phyloP scores from a whole-genome alignment of 2,888 invertebrate species.

The Amiota communis region DNA sequence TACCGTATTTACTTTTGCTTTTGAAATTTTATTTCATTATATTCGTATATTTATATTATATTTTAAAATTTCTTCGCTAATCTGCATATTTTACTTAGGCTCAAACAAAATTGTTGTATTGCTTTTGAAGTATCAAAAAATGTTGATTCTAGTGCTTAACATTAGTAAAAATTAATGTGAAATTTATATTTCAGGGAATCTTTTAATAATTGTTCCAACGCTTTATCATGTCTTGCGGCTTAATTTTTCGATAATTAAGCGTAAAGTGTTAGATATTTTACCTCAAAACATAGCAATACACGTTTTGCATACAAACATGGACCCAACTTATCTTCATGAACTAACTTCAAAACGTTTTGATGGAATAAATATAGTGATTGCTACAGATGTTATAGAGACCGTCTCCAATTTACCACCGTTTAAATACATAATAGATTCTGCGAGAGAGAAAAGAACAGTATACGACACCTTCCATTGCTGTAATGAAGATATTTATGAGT shows the following conservation, averaged over 20 bases:
- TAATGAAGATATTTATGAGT: constrained; percentile 43
- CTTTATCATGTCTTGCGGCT: constrained; percentile 53
- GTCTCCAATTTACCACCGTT: constrained; percentile 45
- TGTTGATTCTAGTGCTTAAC: background rate
- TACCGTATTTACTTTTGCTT: too few relatives aligned
- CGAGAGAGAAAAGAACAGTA: constrained; percentile 35
- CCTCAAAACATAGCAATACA: constrained; percentile 31
- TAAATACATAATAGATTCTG: constrained; percentile 53
- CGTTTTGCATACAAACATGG: constrained; percentile 45
- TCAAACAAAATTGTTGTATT: background rate
- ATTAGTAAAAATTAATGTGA: background rate
- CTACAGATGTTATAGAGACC: constrained; percentile 51
- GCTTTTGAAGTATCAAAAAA: background rate
- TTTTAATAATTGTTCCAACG: constrained; percentile 51
- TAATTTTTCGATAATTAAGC: constrained; percentile 52
- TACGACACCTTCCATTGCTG: constrained; percentile 38
- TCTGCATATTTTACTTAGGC: background rate
- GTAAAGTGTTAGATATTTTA: constrained; percentile 35
- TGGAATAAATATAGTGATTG: constrained; percentile 42
- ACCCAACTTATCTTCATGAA: constrained; percentile 38
- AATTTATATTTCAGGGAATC: constrained; percentile 48
- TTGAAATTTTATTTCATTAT: too few relatives aligned
- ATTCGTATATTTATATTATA: too few relatives aligned
- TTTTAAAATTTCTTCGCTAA: background rate
- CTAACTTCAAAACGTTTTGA: constrained; percentile 8